A percentile compares a stretch with the other conserved stretches of the same genome.
Evolutionary conservation across 2,113 vertebrate genomes (phyloP).

Genomic region (Syngnathus floridae): DNA sequence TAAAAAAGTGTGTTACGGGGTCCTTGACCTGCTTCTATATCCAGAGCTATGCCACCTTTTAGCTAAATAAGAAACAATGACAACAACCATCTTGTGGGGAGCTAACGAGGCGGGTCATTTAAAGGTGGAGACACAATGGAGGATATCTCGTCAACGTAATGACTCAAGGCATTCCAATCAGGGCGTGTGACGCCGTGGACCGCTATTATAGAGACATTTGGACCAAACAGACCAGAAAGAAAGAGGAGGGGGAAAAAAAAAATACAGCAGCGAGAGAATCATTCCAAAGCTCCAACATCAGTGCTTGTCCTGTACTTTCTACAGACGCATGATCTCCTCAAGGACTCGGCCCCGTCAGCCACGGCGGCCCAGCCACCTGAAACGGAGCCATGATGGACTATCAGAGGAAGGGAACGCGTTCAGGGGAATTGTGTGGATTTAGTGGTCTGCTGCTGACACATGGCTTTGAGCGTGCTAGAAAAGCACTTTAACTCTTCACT

Average conservation of each 20-base stretch:
- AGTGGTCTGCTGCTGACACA: slow-evolving; percentile 70
- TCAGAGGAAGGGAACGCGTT: slow-evolving; percentile 65
- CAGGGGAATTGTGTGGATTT: slow-evolving; percentile 68
- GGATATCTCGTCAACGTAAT: background rate
- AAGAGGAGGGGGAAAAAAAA: slow-evolving; percentile 11
- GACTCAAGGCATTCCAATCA: slow-evolving; percentile 4
- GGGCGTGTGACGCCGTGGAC: background rate
- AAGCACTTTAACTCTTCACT: slow-evolving; percentile 71
- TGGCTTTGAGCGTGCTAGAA: slow-evolving; percentile 67
- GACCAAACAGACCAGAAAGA: slow-evolving; percentile 22
- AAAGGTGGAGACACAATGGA: background rate
- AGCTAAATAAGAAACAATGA: background rate
- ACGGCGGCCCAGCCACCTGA: slow-evolving; percentile 62
- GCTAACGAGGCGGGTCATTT: slow-evolving; percentile 3
- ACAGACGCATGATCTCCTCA: slow-evolving; percentile 70
- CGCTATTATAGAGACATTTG: slow-evolving; percentile 29
- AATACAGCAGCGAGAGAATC: slow-evolving; percentile 12
- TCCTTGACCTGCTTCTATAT: background rate
- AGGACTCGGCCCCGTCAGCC: slow-evolving; percentile 66
- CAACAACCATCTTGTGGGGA: background rate
- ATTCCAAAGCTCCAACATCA: slow-evolving; percentile 56
- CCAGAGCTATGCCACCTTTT: background rate
- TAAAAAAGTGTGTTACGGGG: too few relatives aligned
- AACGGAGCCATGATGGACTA: slow-evolving; percentile 67
- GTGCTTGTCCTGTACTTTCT: slow-evolving; percentile 62